Conservation (phyloP, 2,888 invertebrate species). For the Nephrotoma appendiculata region DNA sequence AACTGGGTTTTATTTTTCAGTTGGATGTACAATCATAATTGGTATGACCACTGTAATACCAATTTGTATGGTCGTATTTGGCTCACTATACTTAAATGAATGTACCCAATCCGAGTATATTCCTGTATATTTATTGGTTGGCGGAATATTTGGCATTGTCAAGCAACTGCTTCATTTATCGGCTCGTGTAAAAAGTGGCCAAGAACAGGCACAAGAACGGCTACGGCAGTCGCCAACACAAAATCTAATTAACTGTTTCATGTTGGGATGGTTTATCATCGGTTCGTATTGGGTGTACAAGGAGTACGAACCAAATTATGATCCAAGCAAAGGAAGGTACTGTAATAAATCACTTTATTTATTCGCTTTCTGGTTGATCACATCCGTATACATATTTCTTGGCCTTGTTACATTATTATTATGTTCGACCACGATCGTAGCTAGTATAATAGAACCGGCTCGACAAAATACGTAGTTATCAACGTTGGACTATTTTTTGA, state of each 20-base stretch:
- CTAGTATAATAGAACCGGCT: neutral
- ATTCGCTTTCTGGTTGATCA: conserved; percentile 56
- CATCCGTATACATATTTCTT: conserved; percentile 43
- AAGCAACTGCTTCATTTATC: conserved; percentile 45
- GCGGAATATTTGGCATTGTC: conserved; percentile 47
- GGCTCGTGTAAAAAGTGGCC: conserved; percentile 36
- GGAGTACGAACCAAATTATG: conserved; percentile 44
- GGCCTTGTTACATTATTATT: conserved; percentile 33
- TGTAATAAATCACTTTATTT: conserved; percentile 51
- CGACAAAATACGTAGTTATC: neutral
- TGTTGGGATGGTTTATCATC: conserved; percentile 54
- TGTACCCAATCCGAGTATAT: conserved; percentile 52
- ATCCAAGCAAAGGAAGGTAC: conserved; percentile 35
- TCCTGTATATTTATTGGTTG: conserved; percentile 52
- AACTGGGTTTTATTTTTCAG: conserved; percentile 24
- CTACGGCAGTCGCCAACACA: conserved; percentile 39
- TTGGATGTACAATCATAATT: conserved; percentile 48
- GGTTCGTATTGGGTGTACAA: conserved; percentile 57
- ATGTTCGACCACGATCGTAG: neutral
- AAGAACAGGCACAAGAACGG: conserved; percentile 39
- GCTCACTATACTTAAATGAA: conserved; percentile 44
- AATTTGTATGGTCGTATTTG: conserved; percentile 52
- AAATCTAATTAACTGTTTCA: conserved; percentile 44
- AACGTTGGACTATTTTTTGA: neutral
- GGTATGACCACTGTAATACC: conserved; percentile 48